These are phyloP conservation scores for Otis tarda DNA, from an alignment of 2,113 vertebrate species.

Conservation along the genomic window DNA sequence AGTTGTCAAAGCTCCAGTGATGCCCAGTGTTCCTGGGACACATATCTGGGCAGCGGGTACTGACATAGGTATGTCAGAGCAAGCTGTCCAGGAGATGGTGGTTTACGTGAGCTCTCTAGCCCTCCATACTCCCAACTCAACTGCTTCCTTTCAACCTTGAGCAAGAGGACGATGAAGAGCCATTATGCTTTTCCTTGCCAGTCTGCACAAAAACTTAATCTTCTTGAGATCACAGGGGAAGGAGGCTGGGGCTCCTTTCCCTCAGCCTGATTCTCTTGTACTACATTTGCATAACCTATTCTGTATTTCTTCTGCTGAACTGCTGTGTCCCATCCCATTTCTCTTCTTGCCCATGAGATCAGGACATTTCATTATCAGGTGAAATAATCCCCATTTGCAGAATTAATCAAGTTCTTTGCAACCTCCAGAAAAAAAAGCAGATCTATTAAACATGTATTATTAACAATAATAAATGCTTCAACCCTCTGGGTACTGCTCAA, in stretches of 20 bases:
- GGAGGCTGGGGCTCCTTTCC: neutral
- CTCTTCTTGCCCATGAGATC: neutral
- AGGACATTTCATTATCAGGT: slow-evolving; percentile 8
- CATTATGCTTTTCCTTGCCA: neutral
- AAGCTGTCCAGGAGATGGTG: neutral
- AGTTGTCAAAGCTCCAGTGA: neutral
- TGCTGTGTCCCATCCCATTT: neutral
- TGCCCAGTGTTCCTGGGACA: accelerated
- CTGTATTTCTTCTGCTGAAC: neutral
- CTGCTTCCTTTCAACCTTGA: neutral
- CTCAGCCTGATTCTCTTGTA: neutral
- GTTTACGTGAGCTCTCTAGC: neutral
- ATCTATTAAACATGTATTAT: slow-evolving; percentile 37
- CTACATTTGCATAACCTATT: neutral
- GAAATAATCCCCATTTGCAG: neutral
- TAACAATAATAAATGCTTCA: slow-evolving; percentile 47
- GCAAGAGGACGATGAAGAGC: neutral
- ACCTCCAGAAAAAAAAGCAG: neutral
- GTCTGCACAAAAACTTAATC: neutral
- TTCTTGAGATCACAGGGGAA: neutral
- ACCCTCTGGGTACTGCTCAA: neutral
- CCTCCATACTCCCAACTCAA: neutral
- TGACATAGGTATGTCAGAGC: accelerated
- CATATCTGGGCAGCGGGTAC: accelerated
- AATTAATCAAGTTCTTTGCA: slow-evolving; percentile 4